Evolutionary conservation across 2,888 invertebrate genomes (phyloP).

Genomic region (Caenorhabditis auriculariae): DNA sequence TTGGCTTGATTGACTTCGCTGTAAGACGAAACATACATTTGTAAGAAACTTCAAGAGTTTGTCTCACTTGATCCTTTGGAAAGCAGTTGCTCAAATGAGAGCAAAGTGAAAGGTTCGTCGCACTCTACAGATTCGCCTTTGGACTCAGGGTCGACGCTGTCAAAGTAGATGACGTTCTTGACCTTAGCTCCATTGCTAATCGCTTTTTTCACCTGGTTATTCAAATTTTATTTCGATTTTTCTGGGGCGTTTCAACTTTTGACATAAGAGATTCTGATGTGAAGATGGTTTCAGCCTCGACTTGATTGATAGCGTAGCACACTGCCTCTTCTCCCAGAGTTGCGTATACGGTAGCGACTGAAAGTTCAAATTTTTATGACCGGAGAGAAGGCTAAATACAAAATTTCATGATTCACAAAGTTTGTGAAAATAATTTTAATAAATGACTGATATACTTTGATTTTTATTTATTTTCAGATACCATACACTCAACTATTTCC

Average conservation of each 20-base stretch:
- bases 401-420: too few relatives aligned
- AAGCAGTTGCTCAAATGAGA: conserved; percentile 51
- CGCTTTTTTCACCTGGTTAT: conserved; percentile 39
- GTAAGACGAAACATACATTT: too few relatives aligned
- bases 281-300: conserved; percentile 87
- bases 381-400: too few relatives aligned
- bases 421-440: too few relatives aligned
- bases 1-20: too few relatives aligned
- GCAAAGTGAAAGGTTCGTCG: conserved; percentile 29
- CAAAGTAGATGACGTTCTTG: conserved; percentile 56
- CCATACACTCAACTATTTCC: too few relatives aligned
- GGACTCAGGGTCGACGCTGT: conserved; percentile 40
- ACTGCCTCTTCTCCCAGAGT: conserved; percentile 95
- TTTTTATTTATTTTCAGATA: too few relatives aligned
- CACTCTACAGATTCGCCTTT: conserved; percentile 28
- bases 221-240: background rate
- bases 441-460: too few relatives aligned
- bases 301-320: conserved; percentile 92
- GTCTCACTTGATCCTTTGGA: conserved; percentile 41
- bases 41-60: too few relatives aligned
- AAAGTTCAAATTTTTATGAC: conserved; percentile 26
- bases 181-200: conserved; percentile 51
- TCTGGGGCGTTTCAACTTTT: conserved; percentile 12
- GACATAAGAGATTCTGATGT: conserved; percentile 81
- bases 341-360: conserved; percentile 93